These are phyloP conservation scores for Pipistrellus nathusii DNA, from an alignment of 2,797 vertebrate genomes.

Conservation along the genomic window DNA sequence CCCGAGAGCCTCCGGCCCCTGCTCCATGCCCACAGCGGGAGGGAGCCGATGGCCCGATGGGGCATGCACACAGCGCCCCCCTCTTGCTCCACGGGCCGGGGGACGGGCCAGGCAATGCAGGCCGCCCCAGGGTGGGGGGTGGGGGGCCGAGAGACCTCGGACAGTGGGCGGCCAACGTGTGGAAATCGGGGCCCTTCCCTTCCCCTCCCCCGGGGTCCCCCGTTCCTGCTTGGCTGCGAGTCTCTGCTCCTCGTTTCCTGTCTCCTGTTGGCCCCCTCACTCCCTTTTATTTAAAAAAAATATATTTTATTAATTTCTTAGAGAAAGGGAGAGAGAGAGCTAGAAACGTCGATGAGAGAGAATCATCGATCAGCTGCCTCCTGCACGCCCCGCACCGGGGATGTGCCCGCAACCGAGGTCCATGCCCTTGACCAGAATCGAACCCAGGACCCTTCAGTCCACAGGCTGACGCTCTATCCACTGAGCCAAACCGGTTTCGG, in stretches of 20 bases:
- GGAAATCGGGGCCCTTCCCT: not conserved
- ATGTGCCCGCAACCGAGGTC: no score
- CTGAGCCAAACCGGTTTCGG: no score
- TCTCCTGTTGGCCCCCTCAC: not conserved
- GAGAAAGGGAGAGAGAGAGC: no score
- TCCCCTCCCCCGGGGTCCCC: not conserved
- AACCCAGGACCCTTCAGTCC: no score
- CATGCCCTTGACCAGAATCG: no score
- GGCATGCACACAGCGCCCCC: accelerated
- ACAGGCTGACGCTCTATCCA: no score
- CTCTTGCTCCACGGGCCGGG: not conserved
- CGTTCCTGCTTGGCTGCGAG: not conserved
- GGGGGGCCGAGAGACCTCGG: not conserved
- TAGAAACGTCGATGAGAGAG: no score
- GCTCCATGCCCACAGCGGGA: not conserved
- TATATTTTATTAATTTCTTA: no score
- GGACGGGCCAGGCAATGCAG: not conserved
- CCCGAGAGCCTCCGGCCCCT: not conserved
- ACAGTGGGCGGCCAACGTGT: accelerated
- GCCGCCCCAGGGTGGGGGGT: no score
- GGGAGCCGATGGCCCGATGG: not conserved
- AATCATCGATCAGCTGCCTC: no score
- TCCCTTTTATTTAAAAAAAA: not conserved
- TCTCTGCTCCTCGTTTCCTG: not conserved
- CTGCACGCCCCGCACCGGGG: no score